These are phyloP conservation scores for Drosophila lutescens DNA, from an alignment of 2,888 invertebrate species.

Conservation along the genomic window DNA sequence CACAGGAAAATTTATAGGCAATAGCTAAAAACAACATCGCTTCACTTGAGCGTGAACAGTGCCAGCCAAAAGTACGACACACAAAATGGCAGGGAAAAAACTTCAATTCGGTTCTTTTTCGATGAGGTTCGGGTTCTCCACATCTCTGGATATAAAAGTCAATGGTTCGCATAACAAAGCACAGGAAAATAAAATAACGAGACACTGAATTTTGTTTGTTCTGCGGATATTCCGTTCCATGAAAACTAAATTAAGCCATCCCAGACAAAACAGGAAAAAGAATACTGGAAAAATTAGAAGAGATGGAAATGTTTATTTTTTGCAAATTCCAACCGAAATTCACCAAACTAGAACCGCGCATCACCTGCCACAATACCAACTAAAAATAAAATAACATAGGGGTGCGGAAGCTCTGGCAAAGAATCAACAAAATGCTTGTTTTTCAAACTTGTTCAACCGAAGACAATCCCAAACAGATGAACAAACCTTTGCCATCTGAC, in stretches of 20 bases:
- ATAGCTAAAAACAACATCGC: slow-evolving; percentile 66
- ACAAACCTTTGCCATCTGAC: slow-evolving; percentile 56
- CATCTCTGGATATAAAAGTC: slow-evolving; percentile 68
- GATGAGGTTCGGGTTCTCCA: slow-evolving; percentile 23
- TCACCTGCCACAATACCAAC: slow-evolving; percentile 69
- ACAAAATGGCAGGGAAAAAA: slow-evolving; percentile 43
- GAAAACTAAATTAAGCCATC: slow-evolving; percentile 78
- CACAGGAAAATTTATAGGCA: slow-evolving; percentile 69
- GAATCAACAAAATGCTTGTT: slow-evolving; percentile 69
- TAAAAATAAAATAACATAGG: slow-evolving; percentile 3
- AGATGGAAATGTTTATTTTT: slow-evolving; percentile 21
- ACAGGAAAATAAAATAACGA: slow-evolving; percentile 30
- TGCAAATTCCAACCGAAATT: slow-evolving; percentile 27
- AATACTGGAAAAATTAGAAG: slow-evolving; percentile 20
- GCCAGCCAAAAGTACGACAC: slow-evolving; percentile 56
- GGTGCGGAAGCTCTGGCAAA: slow-evolving; percentile 29
- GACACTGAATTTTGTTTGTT: slow-evolving; percentile 26
- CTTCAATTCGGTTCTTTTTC: slow-evolving; percentile 31
- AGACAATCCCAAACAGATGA: slow-evolving; percentile 38
- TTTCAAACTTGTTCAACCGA: slow-evolving; percentile 65
- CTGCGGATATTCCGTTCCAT: slow-evolving; percentile 48
- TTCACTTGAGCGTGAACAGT: slow-evolving; percentile 80
- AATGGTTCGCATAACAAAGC: slow-evolving; percentile 58
- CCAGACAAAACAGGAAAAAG: slow-evolving; percentile 12
- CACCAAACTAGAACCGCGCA: slow-evolving; percentile 33